Base-by-base conservation (phyloP, 2,113 vertebrate genomes). In the Calonectris borealis region DNA sequence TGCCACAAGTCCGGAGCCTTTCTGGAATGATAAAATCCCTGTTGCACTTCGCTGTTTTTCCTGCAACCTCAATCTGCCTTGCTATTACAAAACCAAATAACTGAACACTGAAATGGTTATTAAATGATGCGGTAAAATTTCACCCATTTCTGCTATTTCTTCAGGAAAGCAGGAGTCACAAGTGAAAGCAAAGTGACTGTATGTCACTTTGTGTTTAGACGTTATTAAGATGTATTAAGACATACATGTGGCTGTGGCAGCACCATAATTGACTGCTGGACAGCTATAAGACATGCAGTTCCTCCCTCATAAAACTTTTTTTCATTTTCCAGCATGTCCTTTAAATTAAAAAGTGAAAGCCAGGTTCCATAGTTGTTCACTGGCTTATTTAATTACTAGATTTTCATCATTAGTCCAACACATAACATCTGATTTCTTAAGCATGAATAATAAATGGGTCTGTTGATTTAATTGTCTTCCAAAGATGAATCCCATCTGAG, bases 391-490 rank as follows among this genome's bases (percentile, higher is more conserved):
- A 90, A 94, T 78, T 70, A 83, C 46, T 54, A 68, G 60, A 78
- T 88, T 94, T 88, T 92, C 77, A 93, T 89, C 38, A 64, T 79
- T 78, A 91, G 51, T 70, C 64, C 60, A 95, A 58, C 1, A 5
- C 76, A 77, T n/a, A 94, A 84, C 89, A 93, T 82, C 65, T 82
- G 70, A 93, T 78, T 91, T 79, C 88, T 88, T 94, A 91, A 82
- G 77, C n/a, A 71, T 40, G 61, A 95, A 92, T 86, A 95, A 88
- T 71, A 95, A 77, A 86, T 32, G 7, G 9, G 7, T 69, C 54
- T 93, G 51, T 44, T 86, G 66, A 89, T 82, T 89, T 70, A 92
- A 87, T 34, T 94, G 60, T 73, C 54, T 93, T 87, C 29, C 3
- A 16, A 80, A 22, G 61, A 62, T 68, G 31, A 92, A 87, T 66